A percentile compares a stretch with the other conserved stretches of the same genome.
Evolutionary conservation across 2,888 invertebrate species (phyloP).

Genomic region (Chaitophorus viminalis): DNA sequence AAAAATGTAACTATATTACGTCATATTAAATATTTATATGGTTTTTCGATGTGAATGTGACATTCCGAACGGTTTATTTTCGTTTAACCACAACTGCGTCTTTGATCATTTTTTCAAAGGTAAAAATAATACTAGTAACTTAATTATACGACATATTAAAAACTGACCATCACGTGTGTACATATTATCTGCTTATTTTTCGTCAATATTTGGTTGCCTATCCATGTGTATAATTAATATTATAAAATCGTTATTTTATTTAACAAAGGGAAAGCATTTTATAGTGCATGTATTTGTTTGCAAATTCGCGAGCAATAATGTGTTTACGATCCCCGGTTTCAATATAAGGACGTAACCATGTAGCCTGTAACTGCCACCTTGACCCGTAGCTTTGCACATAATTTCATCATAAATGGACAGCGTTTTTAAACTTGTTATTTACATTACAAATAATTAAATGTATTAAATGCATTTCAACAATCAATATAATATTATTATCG

Average conservation of each 20-base stretch:
- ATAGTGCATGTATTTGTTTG: background rate
- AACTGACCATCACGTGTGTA: background rate
- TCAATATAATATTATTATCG: background rate
- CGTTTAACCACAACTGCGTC: no score
- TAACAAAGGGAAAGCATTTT: background rate
- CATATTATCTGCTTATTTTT: background rate
- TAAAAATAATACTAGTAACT: background rate
- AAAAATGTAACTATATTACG: no score
- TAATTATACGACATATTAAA: background rate
- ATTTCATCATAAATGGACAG: background rate
- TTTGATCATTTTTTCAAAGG: conserved; percentile 17
- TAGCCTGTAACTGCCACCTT: conserved; percentile 12
- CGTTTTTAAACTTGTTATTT: conserved; percentile 31
- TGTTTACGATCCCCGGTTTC: conserved; percentile 6
- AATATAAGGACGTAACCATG: conserved; percentile 30
- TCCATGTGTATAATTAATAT: background rate
- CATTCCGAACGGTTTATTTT: no score
- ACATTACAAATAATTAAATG: background rate
- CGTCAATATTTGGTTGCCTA: background rate
- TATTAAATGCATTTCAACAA: background rate
- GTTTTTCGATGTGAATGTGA: no score
- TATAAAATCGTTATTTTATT: background rate
- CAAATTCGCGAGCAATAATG: conserved; percentile 5
- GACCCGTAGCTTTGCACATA: conserved; percentile 11
- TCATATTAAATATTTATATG: no score